phyloP scores from a whole-genome alignment of 1,140 invertebrate genomes.

The Papilio polyxenes region DNA sequence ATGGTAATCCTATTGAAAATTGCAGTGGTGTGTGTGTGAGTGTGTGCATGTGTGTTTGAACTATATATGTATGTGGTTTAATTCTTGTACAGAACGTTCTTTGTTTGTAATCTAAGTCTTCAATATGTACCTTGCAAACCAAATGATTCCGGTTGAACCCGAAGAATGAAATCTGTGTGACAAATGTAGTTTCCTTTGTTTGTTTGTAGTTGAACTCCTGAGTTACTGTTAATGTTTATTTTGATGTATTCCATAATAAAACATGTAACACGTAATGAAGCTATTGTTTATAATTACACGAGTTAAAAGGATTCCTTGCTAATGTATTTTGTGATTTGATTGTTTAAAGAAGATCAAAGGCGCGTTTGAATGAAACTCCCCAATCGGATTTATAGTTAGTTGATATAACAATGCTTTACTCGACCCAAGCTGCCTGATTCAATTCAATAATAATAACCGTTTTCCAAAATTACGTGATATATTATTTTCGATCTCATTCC shows the following conservation, averaged over 20 bases:
- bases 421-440: background rate
- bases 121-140: too few species aligned
- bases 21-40: too few species aligned
- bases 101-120: too few species aligned
- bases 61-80: too few species aligned
- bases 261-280: background rate
- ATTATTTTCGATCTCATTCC: background rate
- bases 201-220: too few species aligned
- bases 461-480: background rate
- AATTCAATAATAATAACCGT: background rate
- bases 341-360: conserved; percentile 24
- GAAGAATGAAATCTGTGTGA: too few species aligned
- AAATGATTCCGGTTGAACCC: too few species aligned
- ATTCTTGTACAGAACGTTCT: too few species aligned
- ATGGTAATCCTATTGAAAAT: too few species aligned
- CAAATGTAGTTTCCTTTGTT: too few species aligned
- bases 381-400: background rate
- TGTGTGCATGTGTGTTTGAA: too few species aligned
- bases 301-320: conserved; percentile 11
- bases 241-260: background rate
- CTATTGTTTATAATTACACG: conserved; percentile 14
- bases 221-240: background rate
- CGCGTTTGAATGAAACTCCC: background rate
- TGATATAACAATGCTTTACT: background rate
- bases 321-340: conserved; percentile 23